phyloP scores from a whole-genome alignment of 1,140 invertebrate genomes.

The Drosophila sp. region DNA sequence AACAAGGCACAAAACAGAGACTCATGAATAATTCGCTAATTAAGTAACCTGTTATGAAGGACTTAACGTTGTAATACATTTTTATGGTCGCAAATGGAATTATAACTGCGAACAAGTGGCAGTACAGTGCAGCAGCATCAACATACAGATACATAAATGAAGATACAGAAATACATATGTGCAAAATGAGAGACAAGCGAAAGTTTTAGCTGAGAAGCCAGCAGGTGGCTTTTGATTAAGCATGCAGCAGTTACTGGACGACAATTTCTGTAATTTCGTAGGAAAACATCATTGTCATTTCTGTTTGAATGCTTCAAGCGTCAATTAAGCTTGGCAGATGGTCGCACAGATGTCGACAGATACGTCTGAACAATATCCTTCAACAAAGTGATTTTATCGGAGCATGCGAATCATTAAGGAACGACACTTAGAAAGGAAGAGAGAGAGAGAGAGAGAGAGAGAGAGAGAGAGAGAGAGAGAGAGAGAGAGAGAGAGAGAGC shows the following conservation, averaged over 20 bases:
- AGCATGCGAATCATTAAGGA: not conserved
- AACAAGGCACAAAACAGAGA: not conserved
- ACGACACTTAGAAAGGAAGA: not conserved
- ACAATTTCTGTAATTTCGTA: constrained; percentile 42
- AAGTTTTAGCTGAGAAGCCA: not conserved
- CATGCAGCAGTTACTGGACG: constrained; percentile 13
- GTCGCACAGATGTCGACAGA: constrained; percentile 2
- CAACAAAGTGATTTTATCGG: not conserved
- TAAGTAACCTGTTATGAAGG: constrained; percentile 66
- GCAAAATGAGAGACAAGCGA: not conserved
- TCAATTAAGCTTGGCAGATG: constrained; percentile 48
- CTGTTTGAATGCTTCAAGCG: constrained; percentile 56
- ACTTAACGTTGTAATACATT: constrained; percentile 69
- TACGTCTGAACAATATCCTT: not conserved
- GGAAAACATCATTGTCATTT: constrained; percentile 61
- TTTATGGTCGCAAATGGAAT: constrained; percentile 72
- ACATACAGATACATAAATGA: not conserved
- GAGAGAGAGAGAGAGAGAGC: no score
- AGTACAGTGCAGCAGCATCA: not conserved
- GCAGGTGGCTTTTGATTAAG: constrained; percentile 33
- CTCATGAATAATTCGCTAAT: constrained; percentile 62
- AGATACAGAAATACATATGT: constrained; percentile 7
- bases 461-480: no score
- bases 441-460: not conserved
- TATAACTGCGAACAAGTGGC: constrained; percentile 56